phyloP scores from a whole-genome alignment of 1,140 invertebrate species.

The Leptopilina clavipes region DNA sequence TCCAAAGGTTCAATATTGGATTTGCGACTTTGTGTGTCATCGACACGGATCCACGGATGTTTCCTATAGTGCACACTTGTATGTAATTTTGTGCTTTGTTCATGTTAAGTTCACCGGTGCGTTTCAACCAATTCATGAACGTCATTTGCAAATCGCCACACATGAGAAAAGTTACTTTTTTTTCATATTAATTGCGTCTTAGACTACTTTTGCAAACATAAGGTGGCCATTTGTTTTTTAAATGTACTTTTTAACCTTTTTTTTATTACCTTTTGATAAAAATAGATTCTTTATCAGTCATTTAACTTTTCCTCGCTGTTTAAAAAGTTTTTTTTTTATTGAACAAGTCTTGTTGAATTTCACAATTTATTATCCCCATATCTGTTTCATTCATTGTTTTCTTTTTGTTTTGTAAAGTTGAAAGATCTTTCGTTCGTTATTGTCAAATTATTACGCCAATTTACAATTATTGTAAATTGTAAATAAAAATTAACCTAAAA shows the following conservation, averaged over 20 bases:
- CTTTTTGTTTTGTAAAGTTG: too few relatives aligned
- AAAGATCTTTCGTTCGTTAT: too few relatives aligned
- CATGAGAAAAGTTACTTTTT: not conserved
- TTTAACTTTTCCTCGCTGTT: too few relatives aligned
- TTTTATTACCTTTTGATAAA: not conserved
- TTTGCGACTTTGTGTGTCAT: slow-evolving; percentile 41
- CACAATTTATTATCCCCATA: too few relatives aligned
- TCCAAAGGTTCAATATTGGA: slow-evolving; percentile 37
- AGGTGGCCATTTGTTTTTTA: not conserved
- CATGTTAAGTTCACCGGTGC: slow-evolving; percentile 8
- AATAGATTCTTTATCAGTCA: slow-evolving; percentile 4
- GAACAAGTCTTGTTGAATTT: too few relatives aligned
- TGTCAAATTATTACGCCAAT: too few relatives aligned
- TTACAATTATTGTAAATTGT: too few relatives aligned
- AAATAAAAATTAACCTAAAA: too few relatives aligned
- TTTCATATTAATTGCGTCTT: too few relatives aligned
- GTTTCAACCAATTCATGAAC: not conserved
- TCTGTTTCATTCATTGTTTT: too few relatives aligned
- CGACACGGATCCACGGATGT: slow-evolving; percentile 38
- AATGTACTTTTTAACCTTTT: not conserved
- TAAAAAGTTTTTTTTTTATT: too few relatives aligned
- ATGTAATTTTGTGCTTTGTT: slow-evolving; percentile 37
- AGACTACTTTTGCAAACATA: not conserved
- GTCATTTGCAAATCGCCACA: slow-evolving; percentile 25
- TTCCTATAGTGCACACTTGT: not conserved